Evolutionary conservation across 2,888 invertebrate species (phyloP), one percentile per base, ranked within the genome.

Genomic region (Aphidius colemani): DNA sequence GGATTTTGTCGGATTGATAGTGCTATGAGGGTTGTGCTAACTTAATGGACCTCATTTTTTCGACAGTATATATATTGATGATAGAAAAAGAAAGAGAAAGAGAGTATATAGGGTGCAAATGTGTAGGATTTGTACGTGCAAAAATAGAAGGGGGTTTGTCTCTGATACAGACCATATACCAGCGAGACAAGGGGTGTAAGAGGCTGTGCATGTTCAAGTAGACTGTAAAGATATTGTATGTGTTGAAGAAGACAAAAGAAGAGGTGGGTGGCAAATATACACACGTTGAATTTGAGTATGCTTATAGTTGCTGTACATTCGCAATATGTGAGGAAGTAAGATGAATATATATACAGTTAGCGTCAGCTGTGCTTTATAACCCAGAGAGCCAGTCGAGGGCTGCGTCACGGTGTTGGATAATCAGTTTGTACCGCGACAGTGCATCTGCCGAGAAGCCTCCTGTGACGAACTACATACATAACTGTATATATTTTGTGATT

Each of bases 291-390:
- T 30, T 30, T 2, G 5, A 30, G 30, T 30, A 30, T 30, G 5
- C 30, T 30, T 5, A n/a, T n/a, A 30, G 30, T 30, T 30, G 30
- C 5, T 30, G 2, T 49, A 39, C 30, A 56, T 7, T 18, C 45
- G 11, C n/a, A 18, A 46, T 18, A 30, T 30, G 6, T 48, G 48
- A 13, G 11, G 48, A 48, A 48, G 48, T 2, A 48, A 74, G 73
- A 72, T 72, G 74, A 74, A 76, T 76, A 77, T 62, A 58, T 72
- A 73, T 62, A 62, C 68, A 70, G 67, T 68, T 69, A 67, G 75
- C 76, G 79, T 78, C 79, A 79, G 79, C 79, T 79, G 79, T 76
- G 74, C 75, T 79, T 79, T 78, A 79, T 77, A 74, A 73, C 78
- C 75, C 71, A 69, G 13, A 70, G 71, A 74, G 73, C 77, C 75